Percentiles rank a stretch among this genome's conserved stretches.
phyloP scores from a whole-genome alignment of 2,888 invertebrate species.

The Lampropteryx suffumata region DNA sequence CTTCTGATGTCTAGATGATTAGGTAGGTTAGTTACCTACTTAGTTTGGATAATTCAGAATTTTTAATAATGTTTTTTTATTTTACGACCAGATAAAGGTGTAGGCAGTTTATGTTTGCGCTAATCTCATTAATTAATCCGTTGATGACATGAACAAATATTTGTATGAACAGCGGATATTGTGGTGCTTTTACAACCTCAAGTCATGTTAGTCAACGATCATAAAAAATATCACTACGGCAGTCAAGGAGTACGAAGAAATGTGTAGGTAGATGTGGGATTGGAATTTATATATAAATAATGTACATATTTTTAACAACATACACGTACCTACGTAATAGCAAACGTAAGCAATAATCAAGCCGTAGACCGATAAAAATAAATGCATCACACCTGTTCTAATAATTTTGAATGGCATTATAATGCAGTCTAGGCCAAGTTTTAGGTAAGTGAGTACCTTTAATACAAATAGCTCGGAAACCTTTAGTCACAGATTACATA shows the following conservation, averaged over 20 bases:
- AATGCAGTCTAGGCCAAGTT: no score
- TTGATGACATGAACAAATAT: slow-evolving; percentile 25
- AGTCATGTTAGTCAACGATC: slow-evolving; percentile 23
- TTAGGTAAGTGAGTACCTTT: no score
- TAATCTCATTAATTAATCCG: slow-evolving; percentile 24
- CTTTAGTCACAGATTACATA: no score
- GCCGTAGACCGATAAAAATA: no score
- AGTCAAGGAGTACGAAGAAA: not conserved
- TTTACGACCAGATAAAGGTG: slow-evolving; percentile 15
- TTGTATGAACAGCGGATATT: slow-evolving; percentile 29
- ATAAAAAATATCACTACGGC: slow-evolving; percentile 14
- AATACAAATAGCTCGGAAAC: no score
- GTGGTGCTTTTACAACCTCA: slow-evolving; percentile 27
- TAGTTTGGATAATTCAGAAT: not conserved
- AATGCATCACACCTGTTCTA: no score
- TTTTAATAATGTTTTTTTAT: not conserved
- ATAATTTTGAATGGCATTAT: no score
- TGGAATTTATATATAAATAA: not conserved
- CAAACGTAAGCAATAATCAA: no score
- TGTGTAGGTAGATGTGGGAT: not conserved
- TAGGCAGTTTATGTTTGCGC: slow-evolving; percentile 20
- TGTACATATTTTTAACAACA: no score
- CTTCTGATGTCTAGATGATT: no score
- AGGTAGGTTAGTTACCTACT: no score
- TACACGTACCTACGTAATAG: no score